Conservation (phyloP, 2,113 vertebrate genomes). For the Corynorhinus townsendii region DNA sequence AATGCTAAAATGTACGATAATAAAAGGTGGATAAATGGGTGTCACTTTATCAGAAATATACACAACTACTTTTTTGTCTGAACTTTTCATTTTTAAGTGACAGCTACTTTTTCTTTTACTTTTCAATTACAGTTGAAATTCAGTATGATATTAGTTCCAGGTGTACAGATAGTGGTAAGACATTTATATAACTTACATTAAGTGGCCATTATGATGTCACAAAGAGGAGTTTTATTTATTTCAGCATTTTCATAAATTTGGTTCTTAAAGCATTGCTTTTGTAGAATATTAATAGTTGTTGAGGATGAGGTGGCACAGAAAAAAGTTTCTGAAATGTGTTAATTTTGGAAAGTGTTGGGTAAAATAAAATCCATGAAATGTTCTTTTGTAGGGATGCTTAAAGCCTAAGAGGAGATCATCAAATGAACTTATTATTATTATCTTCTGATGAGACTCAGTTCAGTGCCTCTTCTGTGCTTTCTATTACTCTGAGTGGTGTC, state of each 20-base stretch:
- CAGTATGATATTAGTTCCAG: background rate
- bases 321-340: background rate
- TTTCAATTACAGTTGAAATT: background rate
- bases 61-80: background rate
- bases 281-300: background rate
- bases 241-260: background rate
- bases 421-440: background rate
- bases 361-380: background rate
- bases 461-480: background rate
- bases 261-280: background rate
- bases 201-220: background rate
- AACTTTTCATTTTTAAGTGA: background rate
- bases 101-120: background rate
- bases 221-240: background rate
- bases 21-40: background rate
- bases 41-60: background rate
- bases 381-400: background rate
- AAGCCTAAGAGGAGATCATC: background rate
- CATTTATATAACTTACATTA: background rate
- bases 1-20: background rate
- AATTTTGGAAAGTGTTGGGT: background rate
- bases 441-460: background rate
- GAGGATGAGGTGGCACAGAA: background rate
- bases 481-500: background rate
- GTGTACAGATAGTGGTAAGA: background rate